Evolutionary conservation across 2,888 invertebrate species (phyloP), one percentile per base, ranked within the genome.

Genomic region (Agelastica alni): DNA sequence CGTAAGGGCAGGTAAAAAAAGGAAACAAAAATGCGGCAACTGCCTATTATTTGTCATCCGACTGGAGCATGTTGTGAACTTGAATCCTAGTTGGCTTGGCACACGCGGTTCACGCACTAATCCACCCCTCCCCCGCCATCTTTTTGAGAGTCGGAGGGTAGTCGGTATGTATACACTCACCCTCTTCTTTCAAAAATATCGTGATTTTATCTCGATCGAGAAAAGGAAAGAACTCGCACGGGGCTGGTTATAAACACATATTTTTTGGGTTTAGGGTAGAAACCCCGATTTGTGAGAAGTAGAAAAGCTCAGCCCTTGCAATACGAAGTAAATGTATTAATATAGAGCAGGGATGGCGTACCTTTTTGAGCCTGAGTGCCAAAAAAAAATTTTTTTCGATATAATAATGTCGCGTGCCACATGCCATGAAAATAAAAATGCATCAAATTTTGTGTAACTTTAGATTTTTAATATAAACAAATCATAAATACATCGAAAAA

Each of bases 81-180:
- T 53, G 54, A 56, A 39, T 42, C 54, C 52, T 51, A 49, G 51
- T 56, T 36, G 55, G 55, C 54, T 53, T 59, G 63, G 61, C 63
- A 63, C 69, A 70, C 67, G 69, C 67, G 67, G 68, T 65, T 63
- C 66, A 67, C 64, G 69, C 68, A 66, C 68, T 67, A 64, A 66
- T 65, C 65, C 66, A 53, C 64, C 62, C 64, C 64, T 63, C 61
- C 68, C 67, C 70, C 69, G 66, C 65, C 65, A 65, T 65, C 65
- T 49, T 55, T 58, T 58, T 55, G 57, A 39, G 10, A 6, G 14
- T 22, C 39, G 31, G 26, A 18, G 41, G 45, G 37, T 46, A 42
- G 46, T 46, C 45, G 44, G 34, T 51, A 45, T 46, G 13, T 55
- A 22, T 47, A 49, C 36, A 17, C 48, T 32, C 36, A 49, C 49